phyloP scores from a whole-genome alignment of 2,888 invertebrate genomes.

The Polyommatus icarus region DNA sequence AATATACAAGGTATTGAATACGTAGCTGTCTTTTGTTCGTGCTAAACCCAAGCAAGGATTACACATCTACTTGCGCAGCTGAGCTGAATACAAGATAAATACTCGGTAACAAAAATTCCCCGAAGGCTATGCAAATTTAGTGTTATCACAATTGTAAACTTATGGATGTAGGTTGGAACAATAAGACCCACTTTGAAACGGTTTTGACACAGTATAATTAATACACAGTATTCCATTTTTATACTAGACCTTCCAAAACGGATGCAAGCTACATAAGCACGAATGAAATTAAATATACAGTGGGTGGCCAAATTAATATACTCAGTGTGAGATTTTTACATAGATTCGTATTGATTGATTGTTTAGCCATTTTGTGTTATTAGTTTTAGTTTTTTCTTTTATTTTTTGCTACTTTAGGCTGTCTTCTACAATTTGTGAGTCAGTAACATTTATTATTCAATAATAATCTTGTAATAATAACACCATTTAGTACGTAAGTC shows the following conservation, averaged over 20 bases:
- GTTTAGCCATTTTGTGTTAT: no score
- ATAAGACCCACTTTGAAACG: conserved; percentile 13
- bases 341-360: no score
- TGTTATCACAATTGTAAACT: conserved; percentile 19
- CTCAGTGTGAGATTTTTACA: no score
- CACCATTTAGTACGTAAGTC: no score
- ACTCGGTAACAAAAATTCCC: conserved; percentile 6
- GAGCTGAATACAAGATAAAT: conserved; percentile 1
- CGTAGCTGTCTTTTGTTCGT: neutral
- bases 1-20: neutral
- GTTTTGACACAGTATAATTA: neutral
- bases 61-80: neutral
- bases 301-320: no score
- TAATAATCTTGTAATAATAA: no score
- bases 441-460: no score
- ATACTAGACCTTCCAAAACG: neutral
- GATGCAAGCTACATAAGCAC: no score
- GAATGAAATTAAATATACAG: no score
- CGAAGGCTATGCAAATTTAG: conserved; percentile 22
- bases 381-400: no score
- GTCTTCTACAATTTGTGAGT: no score
- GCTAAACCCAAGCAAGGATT: neutral
- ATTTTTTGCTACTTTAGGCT: no score
- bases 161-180: conserved; percentile 27
- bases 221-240: neutral